phyloP scores from a whole-genome alignment of 2,797 vertebrate species.

The Xiphorhynchus erythropygius region DNA sequence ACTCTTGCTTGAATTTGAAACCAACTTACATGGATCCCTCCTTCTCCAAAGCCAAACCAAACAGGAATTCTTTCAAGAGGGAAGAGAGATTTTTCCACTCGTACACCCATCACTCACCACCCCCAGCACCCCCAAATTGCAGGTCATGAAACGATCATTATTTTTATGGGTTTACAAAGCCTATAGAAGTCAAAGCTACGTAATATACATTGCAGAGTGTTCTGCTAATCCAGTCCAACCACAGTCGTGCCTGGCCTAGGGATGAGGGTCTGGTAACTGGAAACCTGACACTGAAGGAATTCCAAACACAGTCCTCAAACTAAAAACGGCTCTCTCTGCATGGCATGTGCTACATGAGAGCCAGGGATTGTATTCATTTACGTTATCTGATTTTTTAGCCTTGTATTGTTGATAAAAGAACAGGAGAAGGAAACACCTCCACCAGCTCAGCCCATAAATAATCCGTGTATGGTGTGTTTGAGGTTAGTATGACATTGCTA shows the following conservation, averaged over 20 bases:
- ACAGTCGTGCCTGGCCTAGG: slow-evolving; percentile 58
- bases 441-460: slow-evolving; percentile 58
- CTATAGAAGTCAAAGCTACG: slow-evolving; percentile 69
- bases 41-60: slow-evolving; percentile 13
- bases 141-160: slow-evolving; percentile 65
- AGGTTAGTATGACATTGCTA: slow-evolving; percentile 21
- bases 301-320: slow-evolving; percentile 74
- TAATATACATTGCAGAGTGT: slow-evolving; percentile 63
- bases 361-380: slow-evolving; percentile 54
- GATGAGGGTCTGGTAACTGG: slow-evolving; percentile 67
- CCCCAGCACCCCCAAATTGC: neutral
- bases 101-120: neutral
- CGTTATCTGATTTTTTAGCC: slow-evolving; percentile 66
- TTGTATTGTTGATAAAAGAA: slow-evolving; percentile 70
- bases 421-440: slow-evolving; percentile 46
- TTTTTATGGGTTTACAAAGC: slow-evolving; percentile 72
- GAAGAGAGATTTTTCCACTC: slow-evolving; percentile 5
- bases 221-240: slow-evolving; percentile 69
- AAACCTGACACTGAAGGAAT: slow-evolving; percentile 76
- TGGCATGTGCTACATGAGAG: slow-evolving; percentile 45
- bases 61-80: slow-evolving; percentile 1
- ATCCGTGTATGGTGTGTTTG: slow-evolving; percentile 16
- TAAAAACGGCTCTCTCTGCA: slow-evolving; percentile 72
- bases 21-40: neutral
- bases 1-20: neutral